These are phyloP conservation scores for Eumerus sabulonum DNA, from an alignment of 2,888 invertebrate species.

Conservation along the genomic window DNA sequence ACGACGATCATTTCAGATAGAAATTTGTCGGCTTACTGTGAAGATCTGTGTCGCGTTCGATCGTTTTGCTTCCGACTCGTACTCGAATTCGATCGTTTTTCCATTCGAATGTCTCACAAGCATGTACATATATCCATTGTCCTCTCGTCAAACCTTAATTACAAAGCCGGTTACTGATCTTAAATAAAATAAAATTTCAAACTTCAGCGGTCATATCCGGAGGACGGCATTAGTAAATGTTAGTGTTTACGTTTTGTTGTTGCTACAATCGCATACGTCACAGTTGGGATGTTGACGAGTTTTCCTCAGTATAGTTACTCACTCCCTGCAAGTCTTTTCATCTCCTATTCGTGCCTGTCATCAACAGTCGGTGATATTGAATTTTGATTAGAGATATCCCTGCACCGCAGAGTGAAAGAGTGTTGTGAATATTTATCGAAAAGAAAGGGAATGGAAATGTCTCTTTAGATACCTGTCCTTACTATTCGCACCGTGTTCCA, in stretches of 20 bases:
- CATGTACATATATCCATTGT: background rate
- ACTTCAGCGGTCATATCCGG: slow-evolving; percentile 23
- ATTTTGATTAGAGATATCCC: slow-evolving; percentile 40
- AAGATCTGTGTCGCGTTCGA: slow-evolving; percentile 39
- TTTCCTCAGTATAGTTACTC: slow-evolving; percentile 44
- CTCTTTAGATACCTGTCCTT: slow-evolving; percentile 7
- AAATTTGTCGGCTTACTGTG: slow-evolving; percentile 64
- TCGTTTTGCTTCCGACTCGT: slow-evolving; percentile 2
- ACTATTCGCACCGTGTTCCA: too few species aligned
- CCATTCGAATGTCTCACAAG: background rate
- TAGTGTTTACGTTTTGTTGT: slow-evolving; percentile 51
- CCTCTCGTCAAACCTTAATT: too few species aligned
- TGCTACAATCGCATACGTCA: slow-evolving; percentile 7
- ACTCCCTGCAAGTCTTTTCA: slow-evolving; percentile 19
- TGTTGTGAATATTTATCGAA: too few species aligned
- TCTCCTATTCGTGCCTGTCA: background rate
- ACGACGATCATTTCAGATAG: slow-evolving; percentile 63
- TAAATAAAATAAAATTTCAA: slow-evolving; percentile 49
- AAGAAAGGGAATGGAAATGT: slow-evolving; percentile 20
- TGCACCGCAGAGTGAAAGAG: too few species aligned
- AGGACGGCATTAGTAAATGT: slow-evolving; percentile 11
- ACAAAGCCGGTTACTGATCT: slow-evolving; percentile 31
- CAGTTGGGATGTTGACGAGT: too few species aligned
- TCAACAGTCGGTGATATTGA: slow-evolving; percentile 36
- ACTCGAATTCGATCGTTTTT: background rate